A percentile compares a stretch with the other conserved stretches of the same genome.
phyloP scores from a whole-genome alignment of 2,888 invertebrate genomes.

The Andrena minutula region DNA sequence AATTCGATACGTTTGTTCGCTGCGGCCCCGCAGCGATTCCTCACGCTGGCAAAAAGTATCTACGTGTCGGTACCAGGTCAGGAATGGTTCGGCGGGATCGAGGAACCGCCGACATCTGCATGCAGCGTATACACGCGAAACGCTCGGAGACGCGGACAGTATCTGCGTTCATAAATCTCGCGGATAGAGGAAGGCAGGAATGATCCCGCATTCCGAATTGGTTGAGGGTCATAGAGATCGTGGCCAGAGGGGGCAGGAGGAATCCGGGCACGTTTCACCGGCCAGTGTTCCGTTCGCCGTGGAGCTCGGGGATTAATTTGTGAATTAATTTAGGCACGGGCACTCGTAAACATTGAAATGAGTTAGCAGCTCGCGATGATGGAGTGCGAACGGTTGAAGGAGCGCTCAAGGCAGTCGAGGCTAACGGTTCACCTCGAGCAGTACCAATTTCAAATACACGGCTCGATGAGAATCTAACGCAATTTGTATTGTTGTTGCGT shows the following conservation, averaged over 20 bases:
- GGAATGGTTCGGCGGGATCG: constrained; percentile 6
- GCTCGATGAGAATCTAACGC: not conserved
- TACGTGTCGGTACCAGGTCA: not conserved
- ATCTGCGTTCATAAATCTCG: constrained; percentile 53
- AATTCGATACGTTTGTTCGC: not conserved
- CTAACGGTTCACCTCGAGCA: constrained; percentile 18
- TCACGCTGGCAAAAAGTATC: not conserved
- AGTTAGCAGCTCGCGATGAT: not conserved
- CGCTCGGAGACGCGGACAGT: constrained; percentile 33
- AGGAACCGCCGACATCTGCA: constrained; percentile 17
- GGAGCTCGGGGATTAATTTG: not conserved
- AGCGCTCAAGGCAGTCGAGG: constrained; percentile 32
- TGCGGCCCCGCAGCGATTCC: not conserved
- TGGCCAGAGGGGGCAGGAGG: not conserved
- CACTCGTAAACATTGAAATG: not conserved
- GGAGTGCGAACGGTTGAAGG: not conserved
- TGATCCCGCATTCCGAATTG: constrained; percentile 40
- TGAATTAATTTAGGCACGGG: not conserved
- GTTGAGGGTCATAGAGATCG: not conserved
- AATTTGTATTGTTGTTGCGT: constrained; percentile 31
- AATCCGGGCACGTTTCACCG: not conserved
- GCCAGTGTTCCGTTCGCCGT: not conserved
- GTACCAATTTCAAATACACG: constrained; percentile 3
- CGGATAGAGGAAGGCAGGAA: constrained; percentile 21
- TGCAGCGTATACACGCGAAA: constrained; percentile 30